Evolutionary conservation across 2,888 invertebrate species (phyloP).

Genomic region (Schrankia costaestrigalis): DNA sequence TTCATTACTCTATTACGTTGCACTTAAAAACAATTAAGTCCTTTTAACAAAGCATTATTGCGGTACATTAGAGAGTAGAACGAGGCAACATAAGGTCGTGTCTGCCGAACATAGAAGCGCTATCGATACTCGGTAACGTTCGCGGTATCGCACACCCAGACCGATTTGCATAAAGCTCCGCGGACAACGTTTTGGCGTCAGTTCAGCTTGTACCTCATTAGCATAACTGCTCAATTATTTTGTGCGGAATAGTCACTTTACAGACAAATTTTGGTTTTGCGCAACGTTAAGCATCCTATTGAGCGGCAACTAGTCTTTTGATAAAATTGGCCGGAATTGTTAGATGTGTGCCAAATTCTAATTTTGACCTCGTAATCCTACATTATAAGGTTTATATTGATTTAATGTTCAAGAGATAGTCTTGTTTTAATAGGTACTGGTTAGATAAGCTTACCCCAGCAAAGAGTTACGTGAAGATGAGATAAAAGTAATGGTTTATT

Average conservation of each 20-base stretch:
- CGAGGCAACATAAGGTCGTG: conserved; percentile 19
- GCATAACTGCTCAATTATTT: conserved; percentile 78
- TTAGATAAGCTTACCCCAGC: no score
- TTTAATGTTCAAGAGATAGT: no score
- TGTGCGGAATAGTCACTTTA: conserved; percentile 70
- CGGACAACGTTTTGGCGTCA: conserved; percentile 71
- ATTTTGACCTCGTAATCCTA: neutral
- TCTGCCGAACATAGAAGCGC: conserved; percentile 7
- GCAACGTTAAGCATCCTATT: conserved; percentile 48
- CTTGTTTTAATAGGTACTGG: no score
- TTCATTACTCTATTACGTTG: no score
- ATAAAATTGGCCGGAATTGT: conserved; percentile 34
- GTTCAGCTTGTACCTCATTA: conserved; percentile 72
- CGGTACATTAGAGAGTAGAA: conserved; percentile 5
- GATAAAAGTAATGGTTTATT: no score
- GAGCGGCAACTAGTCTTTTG: conserved; percentile 26
- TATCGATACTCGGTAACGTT: conserved; percentile 25
- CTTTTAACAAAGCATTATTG: no score
- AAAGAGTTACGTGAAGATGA: no score
- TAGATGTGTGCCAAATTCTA: conserved; percentile 25
- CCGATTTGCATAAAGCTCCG: conserved; percentile 71
- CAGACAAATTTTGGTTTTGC: conserved; percentile 67
- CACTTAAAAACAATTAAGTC: no score
- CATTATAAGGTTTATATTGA: neutral
- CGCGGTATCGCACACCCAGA: conserved; percentile 39